Evolutionary conservation across 2,888 invertebrate genomes (phyloP), one percentile per base, ranked within the genome.

Genomic region (Pristionchus maxplancki): DNA sequence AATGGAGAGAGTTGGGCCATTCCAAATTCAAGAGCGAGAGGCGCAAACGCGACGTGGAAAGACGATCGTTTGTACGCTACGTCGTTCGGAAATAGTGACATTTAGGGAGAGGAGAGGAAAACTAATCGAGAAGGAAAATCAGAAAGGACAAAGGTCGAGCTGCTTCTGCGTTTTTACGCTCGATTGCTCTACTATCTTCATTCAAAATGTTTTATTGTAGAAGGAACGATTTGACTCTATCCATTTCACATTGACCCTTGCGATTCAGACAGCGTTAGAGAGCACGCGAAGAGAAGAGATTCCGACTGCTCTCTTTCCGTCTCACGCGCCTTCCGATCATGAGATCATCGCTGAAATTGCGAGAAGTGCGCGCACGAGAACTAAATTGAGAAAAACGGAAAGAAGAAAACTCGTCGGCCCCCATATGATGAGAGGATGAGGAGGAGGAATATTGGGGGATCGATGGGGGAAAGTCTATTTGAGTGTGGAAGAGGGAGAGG

Each of bases 71-170:
- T 31, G 3, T 71, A 71, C 71, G 37, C 37, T 71, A 71, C 71
- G 71, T 71, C 37, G 71, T 71, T 71, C 71, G 37, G 71, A 37
- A 37, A 71, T 71, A 71, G 71, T 71, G 71, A 24, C 71, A 71
- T 71, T 71, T 37, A 37, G 17, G 17, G 15, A 34, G 71, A 64
- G 37, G 17, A 37, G 71, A 20, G 37, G 71, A 40, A 64, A 71
- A 37, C 37, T 37, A 34, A 71, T 37, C 34, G 71, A 71, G 71
- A 71, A 37, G 13, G 28, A 17, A 2, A 24, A 17, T 6, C 13
- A 34, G 67, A 34, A 64, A 20, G 58, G n/a, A 5, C 67, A 71
- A 71, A 71, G 71, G 71, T 71, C 71, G 20, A 31, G 15, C 8
- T 15, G 64, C 64, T 34, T 31, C 34, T 67, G 11, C 15, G 64